Evolutionary conservation across 2,113 vertebrate genomes (phyloP).

Genomic region (Heptranchias perlo): DNA sequence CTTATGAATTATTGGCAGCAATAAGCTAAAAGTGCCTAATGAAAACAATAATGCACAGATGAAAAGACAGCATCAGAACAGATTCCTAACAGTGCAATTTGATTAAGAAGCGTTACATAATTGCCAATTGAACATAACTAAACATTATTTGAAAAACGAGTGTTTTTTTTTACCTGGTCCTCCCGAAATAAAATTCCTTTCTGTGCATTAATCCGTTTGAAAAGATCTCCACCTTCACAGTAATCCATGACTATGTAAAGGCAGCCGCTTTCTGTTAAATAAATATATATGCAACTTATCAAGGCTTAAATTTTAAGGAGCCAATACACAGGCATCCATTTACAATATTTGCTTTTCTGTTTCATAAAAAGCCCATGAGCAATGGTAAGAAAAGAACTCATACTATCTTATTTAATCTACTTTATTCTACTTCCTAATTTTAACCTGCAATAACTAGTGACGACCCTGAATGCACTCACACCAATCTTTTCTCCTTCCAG

Average conservation of each 20-base stretch:
- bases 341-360: conserved; percentile 88
- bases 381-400: neutral
- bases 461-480: neutral
- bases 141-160: neutral
- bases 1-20: conserved; percentile 50
- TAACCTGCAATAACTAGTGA: neutral
- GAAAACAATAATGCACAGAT: conserved; percentile 1
- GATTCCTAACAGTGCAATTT: neutral
- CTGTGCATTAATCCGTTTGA: conserved; percentile 93
- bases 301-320: neutral
- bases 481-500: neutral
- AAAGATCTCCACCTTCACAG: conserved; percentile 94
- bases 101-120: neutral
- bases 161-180: conserved; percentile 71
- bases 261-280: conserved; percentile 77
- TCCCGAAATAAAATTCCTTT: conserved; percentile 83
- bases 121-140: too few species aligned
- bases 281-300: conserved; percentile 2
- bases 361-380: conserved; percentile 55
- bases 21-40: neutral
- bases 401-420: neutral
- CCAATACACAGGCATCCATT: conserved; percentile 53
- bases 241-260: conserved; percentile 98
- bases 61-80: conserved; percentile 39
- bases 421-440: neutral